Evolutionary conservation across 2,113 vertebrate species (phyloP).

Genomic region (Anthoscopus minutus): DNA sequence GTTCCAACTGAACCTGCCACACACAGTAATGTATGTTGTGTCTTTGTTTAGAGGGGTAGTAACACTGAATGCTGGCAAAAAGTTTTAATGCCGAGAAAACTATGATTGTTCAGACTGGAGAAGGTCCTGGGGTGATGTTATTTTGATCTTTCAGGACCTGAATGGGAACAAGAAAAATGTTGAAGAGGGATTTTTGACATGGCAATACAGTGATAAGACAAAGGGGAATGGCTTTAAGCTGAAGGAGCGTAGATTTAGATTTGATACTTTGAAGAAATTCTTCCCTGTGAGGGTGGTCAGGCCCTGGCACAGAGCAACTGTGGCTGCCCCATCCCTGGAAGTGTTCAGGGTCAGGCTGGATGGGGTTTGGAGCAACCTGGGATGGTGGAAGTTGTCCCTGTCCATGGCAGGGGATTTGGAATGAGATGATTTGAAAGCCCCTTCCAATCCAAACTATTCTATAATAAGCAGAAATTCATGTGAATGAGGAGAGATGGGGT

Average conservation of each 20-base stretch:
- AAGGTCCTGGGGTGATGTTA: neutral
- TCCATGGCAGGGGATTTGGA: rapidly evolving
- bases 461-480: neutral
- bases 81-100: neutral
- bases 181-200: neutral
- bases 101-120: neutral
- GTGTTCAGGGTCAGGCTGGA: neutral
- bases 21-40: rapidly evolving
- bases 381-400: neutral
- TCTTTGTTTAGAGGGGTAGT: neutral
- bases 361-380: rapidly evolving
- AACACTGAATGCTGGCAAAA: neutral
- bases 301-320: neutral
- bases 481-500: neutral
- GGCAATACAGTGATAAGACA: neutral
- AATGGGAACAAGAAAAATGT: neutral
- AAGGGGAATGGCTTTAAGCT: neutral
- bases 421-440: neutral
- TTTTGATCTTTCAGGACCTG: neutral
- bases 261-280: neutral
- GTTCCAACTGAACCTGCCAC: no score
- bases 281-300: neutral
- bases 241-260: neutral
- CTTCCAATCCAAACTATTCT: neutral
- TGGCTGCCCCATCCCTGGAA: neutral